Evolutionary conservation across 1,140 invertebrate genomes (phyloP), one percentile per base, ranked within the genome.

Genomic region (Lamellibrachia luymesi): DNA sequence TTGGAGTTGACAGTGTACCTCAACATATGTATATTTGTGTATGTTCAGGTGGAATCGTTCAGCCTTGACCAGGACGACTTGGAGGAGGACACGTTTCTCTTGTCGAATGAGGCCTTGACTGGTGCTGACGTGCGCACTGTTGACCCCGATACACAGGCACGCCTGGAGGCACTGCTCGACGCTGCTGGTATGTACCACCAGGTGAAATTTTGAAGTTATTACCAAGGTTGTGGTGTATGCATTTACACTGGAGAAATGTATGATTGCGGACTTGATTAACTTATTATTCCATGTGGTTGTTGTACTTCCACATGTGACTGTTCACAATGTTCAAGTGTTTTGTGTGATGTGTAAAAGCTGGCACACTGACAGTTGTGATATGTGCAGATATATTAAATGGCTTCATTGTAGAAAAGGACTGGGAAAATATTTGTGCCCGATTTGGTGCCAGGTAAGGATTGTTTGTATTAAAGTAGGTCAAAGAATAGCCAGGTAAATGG

Each of bases 81-180:
- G 94, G 97, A 98, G 94, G 97, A 97, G 95, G 97, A 94, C 92
- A 95, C 98, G 95, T 98, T 98, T 97, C 97, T 98, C 93, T 96
- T 98, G 93, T 97, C 97, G 90, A 97, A 97, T 94, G 96, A 96
- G 93, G 95, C 95, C 51, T 97, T 98, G 95, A 96, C 97, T 94
- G 97, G 97, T 95, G 96, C 97, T 22, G 98, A 98, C 95, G 95
- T 95, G 93, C 92, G 94, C 7, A 92, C 94, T n/a, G 98, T 98
- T 93, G 98, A 98, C 96, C 98, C 98, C 90, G 98, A 98, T 95
- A 98, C 98, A 94, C 98, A 98, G 96, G 98, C 98, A 22, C 97
- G 98, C 93, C 97, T 99, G 92, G 98, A 98, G 96, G 98, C 98
- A 93, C 97, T 99, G 50, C 97, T 99, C 91, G 98, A 98, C 97